phyloP scores from a whole-genome alignment of 2,113 vertebrate species.

The Taxidea taxus region DNA sequence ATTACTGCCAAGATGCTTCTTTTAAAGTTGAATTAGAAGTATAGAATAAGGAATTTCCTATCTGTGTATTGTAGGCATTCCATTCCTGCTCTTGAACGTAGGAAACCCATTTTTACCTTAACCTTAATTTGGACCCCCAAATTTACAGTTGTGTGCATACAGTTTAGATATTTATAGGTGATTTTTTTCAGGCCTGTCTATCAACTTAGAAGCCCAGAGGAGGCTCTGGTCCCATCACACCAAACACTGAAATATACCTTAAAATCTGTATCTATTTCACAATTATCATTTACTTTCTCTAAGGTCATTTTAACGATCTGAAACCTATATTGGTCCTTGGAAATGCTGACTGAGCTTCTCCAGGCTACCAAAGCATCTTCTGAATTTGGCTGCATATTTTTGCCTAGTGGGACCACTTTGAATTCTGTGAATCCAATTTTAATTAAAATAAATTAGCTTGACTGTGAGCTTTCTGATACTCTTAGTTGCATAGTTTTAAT shows the following conservation, averaged over 20 bases:
- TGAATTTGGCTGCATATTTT: constrained; percentile 46
- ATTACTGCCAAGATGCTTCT: background rate
- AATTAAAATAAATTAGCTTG: constrained; percentile 72
- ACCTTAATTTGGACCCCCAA: background rate
- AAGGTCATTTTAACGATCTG: constrained; percentile 2
- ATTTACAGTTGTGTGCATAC: background rate
- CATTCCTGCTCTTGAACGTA: background rate
- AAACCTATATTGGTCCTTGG: background rate
- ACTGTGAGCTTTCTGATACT: constrained; percentile 56
- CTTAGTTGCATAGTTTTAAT: constrained; percentile 64
- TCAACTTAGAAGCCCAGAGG: background rate
- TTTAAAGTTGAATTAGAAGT: background rate
- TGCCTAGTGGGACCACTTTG: constrained; percentile 27
- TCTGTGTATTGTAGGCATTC: background rate
- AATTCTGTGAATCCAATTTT: constrained; percentile 63
- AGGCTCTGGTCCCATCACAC: background rate
- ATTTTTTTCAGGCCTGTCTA: background rate
- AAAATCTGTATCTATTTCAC: background rate
- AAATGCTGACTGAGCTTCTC: constrained; percentile 26
- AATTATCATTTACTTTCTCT: constrained; percentile 28
- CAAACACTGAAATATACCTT: constrained; percentile 16
- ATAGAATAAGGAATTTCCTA: background rate
- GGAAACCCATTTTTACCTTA: background rate
- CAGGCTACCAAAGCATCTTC: constrained; percentile 32
- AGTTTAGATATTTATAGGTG: constrained; percentile 18